Conservation (phyloP, 2,113 vertebrate genomes). For the Amphilophus citrinellus region DNA sequence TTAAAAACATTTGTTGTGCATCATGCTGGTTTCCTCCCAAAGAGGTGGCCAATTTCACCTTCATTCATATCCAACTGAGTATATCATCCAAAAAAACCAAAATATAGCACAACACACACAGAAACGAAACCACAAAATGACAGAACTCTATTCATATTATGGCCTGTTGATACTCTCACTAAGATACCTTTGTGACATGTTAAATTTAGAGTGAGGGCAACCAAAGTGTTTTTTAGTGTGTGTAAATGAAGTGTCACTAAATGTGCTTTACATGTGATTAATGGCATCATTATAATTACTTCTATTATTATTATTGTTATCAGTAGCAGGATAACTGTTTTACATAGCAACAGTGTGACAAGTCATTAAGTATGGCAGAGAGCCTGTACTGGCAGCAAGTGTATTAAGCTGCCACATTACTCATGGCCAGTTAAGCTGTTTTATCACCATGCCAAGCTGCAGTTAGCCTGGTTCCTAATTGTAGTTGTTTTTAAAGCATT, state of each 20-base stretch:
- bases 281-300: slow-evolving; percentile 62
- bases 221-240: slow-evolving; percentile 46
- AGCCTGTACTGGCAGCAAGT: slow-evolving; percentile 51
- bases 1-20: slow-evolving; percentile 67
- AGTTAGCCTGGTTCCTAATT: slow-evolving; percentile 28
- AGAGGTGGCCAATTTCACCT: slow-evolving; percentile 45
- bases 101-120: slow-evolving; percentile 23
- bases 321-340: slow-evolving; percentile 52
- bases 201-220: slow-evolving; percentile 49
- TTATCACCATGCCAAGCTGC: slow-evolving; percentile 54
- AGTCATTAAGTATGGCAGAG: slow-evolving; percentile 66
- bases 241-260: slow-evolving; percentile 68
- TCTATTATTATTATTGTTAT: slow-evolving; percentile 62
- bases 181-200: slow-evolving; percentile 32
- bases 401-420: slow-evolving; percentile 53
- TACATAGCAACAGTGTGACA: slow-evolving; percentile 70
- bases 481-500: not conserved
- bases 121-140: slow-evolving; percentile 40
- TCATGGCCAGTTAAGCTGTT: slow-evolving; percentile 58
- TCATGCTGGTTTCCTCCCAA: slow-evolving; percentile 57
- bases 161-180: not conserved
- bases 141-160: slow-evolving; percentile 24
- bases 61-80: slow-evolving; percentile 58
- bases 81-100: slow-evolving; percentile 38
- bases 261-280: slow-evolving; percentile 61